A percentile compares a stretch with the other conserved stretches of the same genome.
Evolutionary conservation across 1,140 invertebrate genomes (phyloP).

Genomic region (Saxidomus purpurata): DNA sequence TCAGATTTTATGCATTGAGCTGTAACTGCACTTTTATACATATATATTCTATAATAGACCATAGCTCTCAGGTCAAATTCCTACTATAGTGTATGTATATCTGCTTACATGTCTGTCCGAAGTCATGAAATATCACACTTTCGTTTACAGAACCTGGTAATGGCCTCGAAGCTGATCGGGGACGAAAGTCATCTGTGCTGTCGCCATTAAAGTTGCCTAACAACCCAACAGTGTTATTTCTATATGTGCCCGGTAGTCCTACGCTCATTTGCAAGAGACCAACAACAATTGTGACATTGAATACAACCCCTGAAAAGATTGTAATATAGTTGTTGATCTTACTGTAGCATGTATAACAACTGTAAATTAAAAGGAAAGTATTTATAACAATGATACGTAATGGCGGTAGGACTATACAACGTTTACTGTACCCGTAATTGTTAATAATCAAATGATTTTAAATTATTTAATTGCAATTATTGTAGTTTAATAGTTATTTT

Average conservation of each 20-base stretch:
- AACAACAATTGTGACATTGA: conserved; percentile 51
- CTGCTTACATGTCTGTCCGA: conserved; percentile 70
- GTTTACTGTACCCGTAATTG: not conserved
- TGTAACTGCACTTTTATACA: too few relatives aligned
- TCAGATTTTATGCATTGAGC: too few relatives aligned
- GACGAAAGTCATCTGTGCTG: conserved; percentile 70
- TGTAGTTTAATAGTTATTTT: too few relatives aligned
- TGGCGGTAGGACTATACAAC: too few relatives aligned
- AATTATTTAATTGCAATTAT: not conserved
- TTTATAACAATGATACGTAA: too few relatives aligned
- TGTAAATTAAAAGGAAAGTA: not conserved
- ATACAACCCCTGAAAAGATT: conserved; percentile 46
- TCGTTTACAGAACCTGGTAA: conserved; percentile 66
- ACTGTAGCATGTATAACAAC: not conserved
- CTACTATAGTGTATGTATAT: too few relatives aligned
- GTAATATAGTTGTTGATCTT: not conserved
- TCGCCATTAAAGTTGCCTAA: conserved; percentile 75
- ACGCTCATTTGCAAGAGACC: conserved; percentile 64
- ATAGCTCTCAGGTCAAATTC: too few relatives aligned
- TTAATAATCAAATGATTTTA: not conserved
- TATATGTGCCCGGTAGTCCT: not conserved
- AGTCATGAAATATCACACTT: conserved; percentile 69
- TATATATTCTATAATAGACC: too few relatives aligned
- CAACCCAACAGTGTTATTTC: conserved; percentile 68
- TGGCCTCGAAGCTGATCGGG: conserved; percentile 83